A percentile compares a stretch with the other conserved stretches of the same genome.
Conservation (phyloP, 2,797 vertebrate species). For the Epinephelus coioides region DNA sequence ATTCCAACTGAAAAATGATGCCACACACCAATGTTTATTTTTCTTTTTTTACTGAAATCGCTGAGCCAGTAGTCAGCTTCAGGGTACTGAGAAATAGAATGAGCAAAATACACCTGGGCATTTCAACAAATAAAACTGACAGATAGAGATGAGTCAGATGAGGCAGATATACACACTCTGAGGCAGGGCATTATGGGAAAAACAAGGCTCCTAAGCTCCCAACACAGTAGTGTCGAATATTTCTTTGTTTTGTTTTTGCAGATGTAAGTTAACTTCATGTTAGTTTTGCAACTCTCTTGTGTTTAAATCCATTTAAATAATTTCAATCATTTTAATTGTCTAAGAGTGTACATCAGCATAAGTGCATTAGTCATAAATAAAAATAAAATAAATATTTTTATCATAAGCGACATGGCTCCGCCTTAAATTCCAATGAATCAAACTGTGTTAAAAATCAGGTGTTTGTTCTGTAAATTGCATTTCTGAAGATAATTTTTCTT, state of each 20-base stretch:
- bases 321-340: neutral
- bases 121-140: constrained; percentile 75
- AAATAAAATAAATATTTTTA: neutral
- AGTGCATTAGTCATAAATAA: neutral
- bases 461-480: neutral
- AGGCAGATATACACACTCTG: constrained; percentile 55
- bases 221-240: neutral
- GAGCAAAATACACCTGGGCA: constrained; percentile 79
- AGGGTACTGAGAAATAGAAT: constrained; percentile 72
- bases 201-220: neutral
- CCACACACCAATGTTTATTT: constrained; percentile 64
- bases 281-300: neutral
- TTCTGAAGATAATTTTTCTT: constrained; percentile 8
- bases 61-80: constrained; percentile 75
- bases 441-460: neutral
- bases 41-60: constrained; percentile 83
- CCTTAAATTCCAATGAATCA: neutral
- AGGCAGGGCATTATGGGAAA: constrained; percentile 61
- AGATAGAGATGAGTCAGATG: constrained; percentile 43
- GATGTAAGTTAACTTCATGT: neutral
- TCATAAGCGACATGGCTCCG: too few species aligned
- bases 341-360: neutral
- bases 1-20: constrained; percentile 6
- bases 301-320: neutral
- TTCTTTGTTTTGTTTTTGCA: too few species aligned